A percentile compares a stretch with the other conserved stretches of the same genome.
phyloP scores from a whole-genome alignment of 2,797 vertebrate genomes.

The Fringilla coelebs region DNA sequence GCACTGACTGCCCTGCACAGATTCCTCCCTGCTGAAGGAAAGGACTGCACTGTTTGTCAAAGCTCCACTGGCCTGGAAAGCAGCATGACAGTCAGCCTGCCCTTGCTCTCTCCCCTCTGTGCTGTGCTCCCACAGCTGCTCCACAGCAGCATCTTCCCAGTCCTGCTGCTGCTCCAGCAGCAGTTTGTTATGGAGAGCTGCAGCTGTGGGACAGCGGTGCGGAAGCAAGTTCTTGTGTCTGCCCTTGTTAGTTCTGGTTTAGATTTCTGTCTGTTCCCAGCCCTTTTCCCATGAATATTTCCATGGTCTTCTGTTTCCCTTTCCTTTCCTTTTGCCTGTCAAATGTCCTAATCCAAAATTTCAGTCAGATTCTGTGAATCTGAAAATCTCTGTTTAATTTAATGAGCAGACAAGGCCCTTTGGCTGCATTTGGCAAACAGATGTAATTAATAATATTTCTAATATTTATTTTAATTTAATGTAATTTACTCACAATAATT shows the following conservation, averaged over 20 bases:
- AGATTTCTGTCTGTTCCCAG: not conserved
- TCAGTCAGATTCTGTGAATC: conserved; percentile 12
- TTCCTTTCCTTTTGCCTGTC: not conserved
- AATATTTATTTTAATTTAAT: conserved; percentile 46
- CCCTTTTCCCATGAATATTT: not conserved
- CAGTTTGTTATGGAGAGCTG: not conserved
- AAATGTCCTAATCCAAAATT: not conserved
- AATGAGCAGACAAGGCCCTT: not conserved
- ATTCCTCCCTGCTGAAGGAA: not conserved
- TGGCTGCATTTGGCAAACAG: not conserved
- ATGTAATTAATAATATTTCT: not conserved
- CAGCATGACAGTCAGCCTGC: not conserved
- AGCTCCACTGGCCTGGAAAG: not conserved
- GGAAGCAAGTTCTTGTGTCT: not conserved
- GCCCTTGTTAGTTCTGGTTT: not conserved
- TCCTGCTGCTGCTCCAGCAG: not conserved
- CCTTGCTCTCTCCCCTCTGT: not conserved
- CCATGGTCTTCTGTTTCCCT: not conserved
- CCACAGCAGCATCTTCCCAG: not conserved
- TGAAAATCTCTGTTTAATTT: not conserved
- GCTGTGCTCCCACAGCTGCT: not conserved
- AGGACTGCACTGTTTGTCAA: not conserved
- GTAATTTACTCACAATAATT: not conserved
- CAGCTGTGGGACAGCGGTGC: not conserved
- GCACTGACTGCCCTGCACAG: not conserved